Base-by-base conservation (phyloP, 2,797 vertebrate genomes). In the Novumbra hubbsi region DNA sequence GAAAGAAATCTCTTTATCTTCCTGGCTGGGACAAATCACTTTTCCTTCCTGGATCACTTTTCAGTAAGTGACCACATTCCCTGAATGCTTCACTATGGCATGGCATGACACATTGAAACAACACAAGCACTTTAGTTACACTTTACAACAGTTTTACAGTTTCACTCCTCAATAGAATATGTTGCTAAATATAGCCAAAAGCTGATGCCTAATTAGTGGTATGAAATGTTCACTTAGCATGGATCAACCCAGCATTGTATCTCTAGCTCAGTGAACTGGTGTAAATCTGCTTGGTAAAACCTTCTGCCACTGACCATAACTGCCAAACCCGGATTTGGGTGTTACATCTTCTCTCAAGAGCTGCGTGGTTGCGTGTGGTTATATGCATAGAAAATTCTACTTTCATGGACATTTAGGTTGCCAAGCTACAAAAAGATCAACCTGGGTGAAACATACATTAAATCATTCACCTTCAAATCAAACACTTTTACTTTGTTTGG, bases 151-250 rank as follows among this genome's bases (percentile, higher is more conserved):
- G 77, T 80, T 63, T 27, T 15, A 63, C 60, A 0, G 52, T 55
- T 72, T 70, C 71, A 63, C 73, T 81, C 77, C 65, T 76, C 27
- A 66, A 30, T 27, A 63, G 15, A 84, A 76, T 81, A 72, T 81
- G 49, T 64, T 49, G 28, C 79, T 80, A 87, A 74, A 84, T 75
- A 82, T 80, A 86, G 86, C 65, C 15, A 57, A 68, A 72, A 72
- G 52, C 75, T 84, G 77, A 79, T 81, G 75, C 68, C 79, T 86
- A 79, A 83, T 84, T 83, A 84, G 17, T 72, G 38, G 71, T 24
- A 72, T 74, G 62, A 80, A 21, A 60, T 75, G 80, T 81, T 48
- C 34, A 76, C 76, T 81, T 71, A 60, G 76, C 50, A 38, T 30
- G 60, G 72, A 78, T 80, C 60, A 71, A 71, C 55, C 66, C 16